A percentile compares a stretch with the other conserved stretches of the same genome.
Evolutionary conservation across 2,113 vertebrate genomes (phyloP).

Genomic region (Nansenia antarctica): DNA sequence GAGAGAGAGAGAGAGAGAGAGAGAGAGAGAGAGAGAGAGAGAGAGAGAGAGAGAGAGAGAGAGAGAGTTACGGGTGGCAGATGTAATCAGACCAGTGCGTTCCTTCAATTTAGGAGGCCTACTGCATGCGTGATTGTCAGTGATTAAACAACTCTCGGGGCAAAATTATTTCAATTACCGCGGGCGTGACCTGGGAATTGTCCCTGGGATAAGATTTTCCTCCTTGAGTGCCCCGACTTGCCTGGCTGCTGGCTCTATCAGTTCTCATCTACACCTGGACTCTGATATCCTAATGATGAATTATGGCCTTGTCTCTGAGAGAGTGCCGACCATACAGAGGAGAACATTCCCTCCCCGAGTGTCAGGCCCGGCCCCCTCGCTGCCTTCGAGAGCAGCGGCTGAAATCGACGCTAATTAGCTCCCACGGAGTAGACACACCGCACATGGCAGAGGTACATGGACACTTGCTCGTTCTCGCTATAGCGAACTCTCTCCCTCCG

Average conservation of each 20-base stretch:
- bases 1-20: not conserved
- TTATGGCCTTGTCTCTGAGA: constrained; percentile 89
- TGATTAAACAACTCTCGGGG: constrained; percentile 95
- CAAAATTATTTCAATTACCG: constrained; percentile 97
- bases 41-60: not conserved
- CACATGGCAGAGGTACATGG: constrained; percentile 54
- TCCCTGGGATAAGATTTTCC: constrained; percentile 94
- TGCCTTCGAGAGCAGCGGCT: constrained; percentile 74
- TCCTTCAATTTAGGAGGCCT: constrained; percentile 83
- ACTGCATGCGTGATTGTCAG: constrained; percentile 89
- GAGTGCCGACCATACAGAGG: constrained; percentile 82
- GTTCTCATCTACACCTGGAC: constrained; percentile 97
- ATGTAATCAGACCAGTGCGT: constrained; percentile 63
- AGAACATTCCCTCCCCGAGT: constrained; percentile 82
- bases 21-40: not conserved
- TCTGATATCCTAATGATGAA: constrained; percentile 99
- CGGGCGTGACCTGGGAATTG: constrained; percentile 92
- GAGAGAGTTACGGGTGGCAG: constrained; percentile 51
- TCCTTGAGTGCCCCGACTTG: constrained; percentile 81
- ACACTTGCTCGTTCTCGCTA: constrained; percentile 46
- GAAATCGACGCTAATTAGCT: constrained; percentile 87
- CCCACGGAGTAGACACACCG: constrained; percentile 71
- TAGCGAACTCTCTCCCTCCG: not conserved
- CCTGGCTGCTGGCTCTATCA: constrained; percentile 92
- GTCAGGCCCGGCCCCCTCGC: constrained; percentile 72